phyloP scores from a whole-genome alignment of 2,113 vertebrate genomes.

The Triplophysa siluroides region DNA sequence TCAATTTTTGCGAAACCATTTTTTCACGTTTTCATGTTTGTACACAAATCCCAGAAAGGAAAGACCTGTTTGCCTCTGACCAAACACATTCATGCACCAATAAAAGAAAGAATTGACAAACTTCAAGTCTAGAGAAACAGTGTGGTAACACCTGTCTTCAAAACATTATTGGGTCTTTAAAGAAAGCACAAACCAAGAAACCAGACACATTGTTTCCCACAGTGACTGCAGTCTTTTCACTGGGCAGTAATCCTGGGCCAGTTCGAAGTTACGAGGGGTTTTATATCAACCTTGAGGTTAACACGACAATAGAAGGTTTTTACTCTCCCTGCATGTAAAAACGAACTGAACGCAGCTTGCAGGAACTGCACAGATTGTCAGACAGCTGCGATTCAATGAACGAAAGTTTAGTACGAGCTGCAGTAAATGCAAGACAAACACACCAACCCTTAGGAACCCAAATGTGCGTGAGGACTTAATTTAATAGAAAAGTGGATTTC shows the following conservation, averaged over 20 bases:
- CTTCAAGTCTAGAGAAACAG: neutral
- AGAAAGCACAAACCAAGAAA: neutral
- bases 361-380: neutral
- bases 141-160: neutral
- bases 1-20: no score
- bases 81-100: neutral
- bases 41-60: neutral
- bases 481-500: slow-evolving; percentile 46
- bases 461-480: slow-evolving; percentile 42
- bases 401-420: slow-evolving; percentile 36
- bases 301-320: slow-evolving; percentile 9
- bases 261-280: neutral
- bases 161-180: neutral
- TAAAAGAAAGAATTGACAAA: neutral
- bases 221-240: neutral
- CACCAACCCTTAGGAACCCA: slow-evolving; percentile 8
- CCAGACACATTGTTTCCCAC: neutral
- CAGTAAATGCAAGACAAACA: slow-evolving; percentile 57
- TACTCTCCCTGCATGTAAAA: neutral
- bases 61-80: neutral
- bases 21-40: no score
- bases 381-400: slow-evolving; percentile 12
- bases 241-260: neutral
- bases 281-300: slow-evolving; percentile 2
- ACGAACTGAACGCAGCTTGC: slow-evolving; percentile 10